Evolutionary conservation across 2,888 invertebrate species (phyloP).

Genomic region (Oasisia sp.): DNA sequence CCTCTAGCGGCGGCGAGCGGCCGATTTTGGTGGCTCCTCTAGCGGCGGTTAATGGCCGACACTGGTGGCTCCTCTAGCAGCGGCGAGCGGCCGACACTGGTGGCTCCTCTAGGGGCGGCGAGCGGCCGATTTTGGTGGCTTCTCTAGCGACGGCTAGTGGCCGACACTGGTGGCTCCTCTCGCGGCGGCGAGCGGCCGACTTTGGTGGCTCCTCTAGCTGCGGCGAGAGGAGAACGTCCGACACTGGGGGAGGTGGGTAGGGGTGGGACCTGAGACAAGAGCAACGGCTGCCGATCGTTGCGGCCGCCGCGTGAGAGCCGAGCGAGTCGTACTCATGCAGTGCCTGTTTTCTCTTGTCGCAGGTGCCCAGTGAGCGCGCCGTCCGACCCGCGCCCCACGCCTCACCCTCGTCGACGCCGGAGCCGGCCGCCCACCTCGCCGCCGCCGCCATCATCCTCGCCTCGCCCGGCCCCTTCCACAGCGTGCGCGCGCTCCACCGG

Average conservation of each 20-base stretch:
- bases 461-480: neutral
- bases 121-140: neutral
- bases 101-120: neutral
- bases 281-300: neutral
- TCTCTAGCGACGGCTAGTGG: too few species aligned
- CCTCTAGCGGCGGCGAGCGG: too few species aligned
- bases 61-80: neutral
- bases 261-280: neutral
- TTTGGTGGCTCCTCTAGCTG: neutral
- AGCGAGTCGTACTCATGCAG: slow-evolving; percentile 13
- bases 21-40: neutral
- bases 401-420: neutral
- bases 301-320: neutral
- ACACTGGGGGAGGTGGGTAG: too few species aligned
- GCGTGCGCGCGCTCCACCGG: slow-evolving; percentile 5
- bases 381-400: neutral
- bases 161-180: neutral
- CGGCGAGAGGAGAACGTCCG: too few species aligned
- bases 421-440: neutral
- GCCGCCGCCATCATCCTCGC: slow-evolving; percentile 7
- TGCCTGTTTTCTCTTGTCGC: slow-evolving; percentile 8
- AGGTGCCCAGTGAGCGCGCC: neutral
- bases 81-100: too few species aligned
- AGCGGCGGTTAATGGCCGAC: neutral
- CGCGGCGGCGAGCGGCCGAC: neutral